Percentiles rank a stretch among this genome's conserved stretches.
phyloP scores from a whole-genome alignment of 2,797 vertebrate genomes.

The Sebastes kiyomatsui region DNA sequence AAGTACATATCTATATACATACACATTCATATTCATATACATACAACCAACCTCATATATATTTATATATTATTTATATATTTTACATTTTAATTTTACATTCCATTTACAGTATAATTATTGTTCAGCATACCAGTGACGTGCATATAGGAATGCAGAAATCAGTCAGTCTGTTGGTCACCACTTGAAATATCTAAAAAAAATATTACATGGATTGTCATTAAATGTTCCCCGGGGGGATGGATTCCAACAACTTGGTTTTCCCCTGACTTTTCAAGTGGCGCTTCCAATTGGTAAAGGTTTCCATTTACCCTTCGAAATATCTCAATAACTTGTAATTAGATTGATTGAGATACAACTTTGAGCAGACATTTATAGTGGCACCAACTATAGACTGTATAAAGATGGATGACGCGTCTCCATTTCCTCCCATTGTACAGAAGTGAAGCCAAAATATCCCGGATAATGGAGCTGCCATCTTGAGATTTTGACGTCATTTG shows the following conservation, averaged over 20 bases:
- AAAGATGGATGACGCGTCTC: no score
- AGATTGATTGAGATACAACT: fast-evolving
- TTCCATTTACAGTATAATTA: neutral
- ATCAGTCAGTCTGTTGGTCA: neutral
- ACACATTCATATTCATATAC: no score
- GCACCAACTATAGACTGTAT: no score
- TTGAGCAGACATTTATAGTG: neutral
- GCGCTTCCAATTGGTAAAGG: fast-evolving
- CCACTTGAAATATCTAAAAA: neutral
- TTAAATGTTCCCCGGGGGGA: neutral
- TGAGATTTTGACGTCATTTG: neutral
- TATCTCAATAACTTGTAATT: neutral
- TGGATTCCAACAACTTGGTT: neutral
- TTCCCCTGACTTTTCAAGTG: neutral
- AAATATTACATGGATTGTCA: neutral
- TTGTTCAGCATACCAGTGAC: neutral
- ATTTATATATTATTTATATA: neutral
- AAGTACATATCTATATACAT: no score
- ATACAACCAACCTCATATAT: no score
- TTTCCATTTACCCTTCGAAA: neutral
- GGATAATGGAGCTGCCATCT: no score
- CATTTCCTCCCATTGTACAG: no score
- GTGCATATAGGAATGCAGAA: fast-evolving
- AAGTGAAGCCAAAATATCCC: no score
- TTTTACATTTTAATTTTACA: neutral